Evolutionary conservation across 2,888 invertebrate species (phyloP).

Genomic region (Melanostoma mellinum): DNA sequence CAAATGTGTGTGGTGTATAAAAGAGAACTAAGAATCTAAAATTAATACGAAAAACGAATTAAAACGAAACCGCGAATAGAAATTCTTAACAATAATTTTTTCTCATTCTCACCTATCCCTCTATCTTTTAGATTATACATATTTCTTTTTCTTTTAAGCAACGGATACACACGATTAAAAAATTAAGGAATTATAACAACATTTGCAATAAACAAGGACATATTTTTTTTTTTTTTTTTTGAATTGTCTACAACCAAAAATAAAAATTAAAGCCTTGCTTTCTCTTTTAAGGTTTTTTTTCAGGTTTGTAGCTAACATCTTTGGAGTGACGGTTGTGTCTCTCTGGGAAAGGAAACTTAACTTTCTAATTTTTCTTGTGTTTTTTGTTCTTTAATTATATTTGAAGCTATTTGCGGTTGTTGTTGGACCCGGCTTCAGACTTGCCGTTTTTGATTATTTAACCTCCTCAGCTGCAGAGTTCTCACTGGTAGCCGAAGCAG

Average conservation of each 20-base stretch:
- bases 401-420: slow-evolving; percentile 52
- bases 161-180: slow-evolving; percentile 16
- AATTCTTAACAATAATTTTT: slow-evolving; percentile 36
- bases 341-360: slow-evolving; percentile 54
- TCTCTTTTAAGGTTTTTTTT: slow-evolving; percentile 6
- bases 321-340: slow-evolving; percentile 45
- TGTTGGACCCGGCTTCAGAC: slow-evolving; percentile 50
- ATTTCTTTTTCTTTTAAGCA: slow-evolving; percentile 7
- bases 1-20: slow-evolving; percentile 41
- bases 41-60: slow-evolving; percentile 21
- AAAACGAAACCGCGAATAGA: slow-evolving; percentile 32
- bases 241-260: slow-evolving; percentile 47
- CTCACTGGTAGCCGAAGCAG: slow-evolving; percentile 34
- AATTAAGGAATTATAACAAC: slow-evolving; percentile 22
- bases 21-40: slow-evolving; percentile 28
- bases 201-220: slow-evolving; percentile 3
- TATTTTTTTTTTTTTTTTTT: slow-evolving; percentile 10
- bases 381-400: slow-evolving; percentile 49
- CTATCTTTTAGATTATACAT: neutral
- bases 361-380: slow-evolving; percentile 49
- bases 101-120: neutral
- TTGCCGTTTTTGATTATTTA: slow-evolving; percentile 68
- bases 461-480: slow-evolving; percentile 73
- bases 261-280: slow-evolving; percentile 31
- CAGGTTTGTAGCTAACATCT: slow-evolving; percentile 37